Percentiles rank a stretch among this genome's conserved stretches.
Conservation (phyloP, 2,888 invertebrate genomes). For the Seira sanloemensis region DNA sequence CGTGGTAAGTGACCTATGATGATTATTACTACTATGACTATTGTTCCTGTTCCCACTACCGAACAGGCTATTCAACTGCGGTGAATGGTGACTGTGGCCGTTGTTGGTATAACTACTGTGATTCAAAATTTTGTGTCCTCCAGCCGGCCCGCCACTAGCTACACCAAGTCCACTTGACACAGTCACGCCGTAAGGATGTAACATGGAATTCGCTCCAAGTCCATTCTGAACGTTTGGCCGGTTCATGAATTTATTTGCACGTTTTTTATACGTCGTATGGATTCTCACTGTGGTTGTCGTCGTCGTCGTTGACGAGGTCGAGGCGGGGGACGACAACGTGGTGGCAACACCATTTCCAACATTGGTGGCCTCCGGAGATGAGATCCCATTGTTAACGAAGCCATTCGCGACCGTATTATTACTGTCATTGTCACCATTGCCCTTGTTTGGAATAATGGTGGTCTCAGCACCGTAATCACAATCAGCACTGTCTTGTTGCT, state of each 20-base stretch:
- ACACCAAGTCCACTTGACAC: not conserved
- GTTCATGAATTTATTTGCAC: slow-evolving; percentile 60
- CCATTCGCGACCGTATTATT: not conserved
- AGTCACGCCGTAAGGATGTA: slow-evolving; percentile 24
- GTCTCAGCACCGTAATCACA: slow-evolving; percentile 5
- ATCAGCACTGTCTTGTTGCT: slow-evolving; percentile 45
- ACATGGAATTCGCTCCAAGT: slow-evolving; percentile 39
- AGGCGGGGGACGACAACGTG: no score
- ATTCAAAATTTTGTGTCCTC: not conserved
- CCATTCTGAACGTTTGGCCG: slow-evolving; percentile 69
- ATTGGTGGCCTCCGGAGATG: not conserved
- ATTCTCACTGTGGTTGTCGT: slow-evolving; percentile 46
- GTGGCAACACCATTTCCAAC: not conserved
- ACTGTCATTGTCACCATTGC: not conserved
- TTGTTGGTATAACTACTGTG: no score
- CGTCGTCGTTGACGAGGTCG: slow-evolving; percentile 15
- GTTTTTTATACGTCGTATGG: slow-evolving; percentile 51
- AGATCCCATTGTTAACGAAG: slow-evolving; percentile 13
- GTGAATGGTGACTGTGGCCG: slow-evolving; percentile 1
- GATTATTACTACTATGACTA: not conserved
- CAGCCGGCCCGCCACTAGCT: not conserved
- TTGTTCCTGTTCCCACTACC: not conserved
- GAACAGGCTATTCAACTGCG: not conserved
- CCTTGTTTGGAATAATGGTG: not conserved
- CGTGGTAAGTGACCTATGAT: slow-evolving; percentile 41